Evolutionary conservation across 2,797 vertebrate genomes (phyloP).

Genomic region (Myotis findleyi): DNA sequence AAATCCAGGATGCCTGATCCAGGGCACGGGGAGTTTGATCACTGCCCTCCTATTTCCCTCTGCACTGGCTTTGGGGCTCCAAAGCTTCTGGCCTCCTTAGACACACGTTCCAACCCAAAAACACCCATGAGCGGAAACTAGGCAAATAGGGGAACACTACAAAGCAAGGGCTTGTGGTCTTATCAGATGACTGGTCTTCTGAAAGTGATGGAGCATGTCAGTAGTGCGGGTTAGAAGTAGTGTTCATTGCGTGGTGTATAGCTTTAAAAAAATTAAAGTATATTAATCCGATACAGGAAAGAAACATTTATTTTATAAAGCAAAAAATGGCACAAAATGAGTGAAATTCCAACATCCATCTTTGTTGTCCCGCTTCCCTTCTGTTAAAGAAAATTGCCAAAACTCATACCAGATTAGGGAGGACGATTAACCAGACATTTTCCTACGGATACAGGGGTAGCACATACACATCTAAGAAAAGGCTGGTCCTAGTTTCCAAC

Average conservation of each 20-base stretch:
- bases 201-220: background rate
- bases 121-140: background rate
- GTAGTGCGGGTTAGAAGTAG: background rate
- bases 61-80: background rate
- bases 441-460: background rate
- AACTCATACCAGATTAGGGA: background rate
- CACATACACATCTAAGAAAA: background rate
- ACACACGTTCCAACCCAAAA: background rate
- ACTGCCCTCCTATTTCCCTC: background rate
- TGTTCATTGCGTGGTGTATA: background rate
- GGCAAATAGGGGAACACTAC: background rate
- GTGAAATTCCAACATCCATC: background rate
- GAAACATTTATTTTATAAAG: background rate
- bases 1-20: background rate
- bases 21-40: background rate
- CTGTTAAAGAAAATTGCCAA: background rate
- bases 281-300: background rate
- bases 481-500: background rate
- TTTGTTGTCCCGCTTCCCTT: background rate
- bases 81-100: background rate
- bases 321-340: background rate
- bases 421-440: background rate
- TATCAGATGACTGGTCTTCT: background rate
- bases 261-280: background rate
- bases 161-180: background rate